These are phyloP conservation scores for Nerophis ophidion DNA, from an alignment of 2,113 vertebrate species.

Conservation along the genomic window DNA sequence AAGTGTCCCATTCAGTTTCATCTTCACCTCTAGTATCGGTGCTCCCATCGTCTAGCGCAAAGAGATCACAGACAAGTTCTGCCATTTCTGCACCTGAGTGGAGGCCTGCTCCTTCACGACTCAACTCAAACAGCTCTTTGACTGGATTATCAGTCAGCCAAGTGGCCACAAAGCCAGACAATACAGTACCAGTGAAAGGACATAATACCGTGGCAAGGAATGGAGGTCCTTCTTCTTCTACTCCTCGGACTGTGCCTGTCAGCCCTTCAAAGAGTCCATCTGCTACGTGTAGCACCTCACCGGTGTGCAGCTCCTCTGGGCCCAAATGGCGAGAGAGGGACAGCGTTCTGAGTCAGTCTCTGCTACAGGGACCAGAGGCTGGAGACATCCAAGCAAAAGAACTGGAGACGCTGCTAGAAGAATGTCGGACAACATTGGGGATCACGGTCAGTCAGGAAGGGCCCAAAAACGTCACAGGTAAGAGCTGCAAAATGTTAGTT, in stretches of 20 bases:
- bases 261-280: constrained; percentile 39
- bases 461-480: constrained; percentile 45
- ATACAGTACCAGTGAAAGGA: constrained; percentile 11
- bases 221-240: constrained; percentile 35
- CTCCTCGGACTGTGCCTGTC: constrained; percentile 24
- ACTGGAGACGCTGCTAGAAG: constrained; percentile 54
- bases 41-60: constrained; percentile 4
- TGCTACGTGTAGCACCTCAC: constrained; percentile 9
- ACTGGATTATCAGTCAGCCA: constrained; percentile 8
- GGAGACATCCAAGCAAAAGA: constrained; percentile 35
- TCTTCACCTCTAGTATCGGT: constrained; percentile 24
- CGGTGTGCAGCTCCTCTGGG: constrained; percentile 17
- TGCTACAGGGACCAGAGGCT: background rate
- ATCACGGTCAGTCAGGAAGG: constrained; percentile 25
- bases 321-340: constrained; percentile 48
- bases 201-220: constrained; percentile 30
- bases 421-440: constrained; percentile 56
- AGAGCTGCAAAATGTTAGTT: constrained; percentile 15
- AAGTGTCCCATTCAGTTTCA: constrained; percentile 11
- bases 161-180: constrained; percentile 25
- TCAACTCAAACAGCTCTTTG: constrained; percentile 14
- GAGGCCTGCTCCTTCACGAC: constrained; percentile 29
- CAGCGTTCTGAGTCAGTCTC: constrained; percentile 48
- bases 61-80: constrained; percentile 21
- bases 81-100: constrained; percentile 23